Conservation (phyloP, 2,888 invertebrate species). For the Eulithis prunata region DNA sequence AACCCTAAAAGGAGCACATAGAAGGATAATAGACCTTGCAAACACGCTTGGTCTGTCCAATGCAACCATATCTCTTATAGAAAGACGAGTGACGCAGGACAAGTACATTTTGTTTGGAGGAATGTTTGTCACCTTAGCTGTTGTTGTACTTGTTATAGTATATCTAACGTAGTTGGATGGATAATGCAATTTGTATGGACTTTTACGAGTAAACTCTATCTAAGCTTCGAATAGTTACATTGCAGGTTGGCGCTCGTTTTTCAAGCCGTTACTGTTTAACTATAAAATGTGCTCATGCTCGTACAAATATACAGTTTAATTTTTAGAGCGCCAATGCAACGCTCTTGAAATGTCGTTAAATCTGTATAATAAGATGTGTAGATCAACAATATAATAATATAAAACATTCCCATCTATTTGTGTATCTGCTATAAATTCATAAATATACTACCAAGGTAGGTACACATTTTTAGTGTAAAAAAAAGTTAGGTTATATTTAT, state of each 20-base stretch:
- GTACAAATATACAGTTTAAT: too few species aligned
- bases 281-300: too few species aligned
- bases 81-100: conserved; percentile 93
- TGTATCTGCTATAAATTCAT: background rate
- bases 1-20: conserved; percentile 94
- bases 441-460: background rate
- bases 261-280: too few species aligned
- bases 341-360: too few species aligned
- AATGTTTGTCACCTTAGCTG: conserved; percentile 91
- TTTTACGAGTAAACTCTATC: background rate
- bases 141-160: conserved; percentile 91
- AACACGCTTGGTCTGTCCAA: conserved; percentile 97
- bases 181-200: conserved; percentile 5
- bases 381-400: too few species aligned
- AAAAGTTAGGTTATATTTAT: background rate
- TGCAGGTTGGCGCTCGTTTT: too few species aligned
- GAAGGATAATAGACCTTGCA: conserved; percentile 93
- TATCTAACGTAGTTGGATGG: conserved; percentile 78
- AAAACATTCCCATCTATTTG: conserved; percentile 2
- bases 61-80: conserved; percentile 97
- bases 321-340: too few species aligned
- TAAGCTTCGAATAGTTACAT: too few species aligned
- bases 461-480: background rate
- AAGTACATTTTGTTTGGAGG: conserved; percentile 94
- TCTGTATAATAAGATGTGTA: too few species aligned